Evolutionary conservation across 2,888 invertebrate genomes (phyloP).

Genomic region (Lasioglossum leucozonium): DNA sequence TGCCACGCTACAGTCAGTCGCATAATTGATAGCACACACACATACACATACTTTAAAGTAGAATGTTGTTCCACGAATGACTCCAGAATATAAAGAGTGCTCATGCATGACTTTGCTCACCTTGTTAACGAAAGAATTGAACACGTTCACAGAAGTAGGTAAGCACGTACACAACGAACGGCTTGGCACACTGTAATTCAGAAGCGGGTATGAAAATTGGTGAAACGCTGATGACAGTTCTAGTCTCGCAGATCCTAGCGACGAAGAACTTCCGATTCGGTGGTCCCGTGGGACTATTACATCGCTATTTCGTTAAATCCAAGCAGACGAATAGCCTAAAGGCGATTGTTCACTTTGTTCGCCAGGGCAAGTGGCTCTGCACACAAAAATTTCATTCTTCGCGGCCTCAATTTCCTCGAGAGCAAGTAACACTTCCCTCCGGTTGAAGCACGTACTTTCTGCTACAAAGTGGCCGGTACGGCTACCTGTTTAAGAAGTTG

Average conservation of each 20-base stretch:
- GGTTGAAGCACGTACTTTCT: slow-evolving; percentile 35
- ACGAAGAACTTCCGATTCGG: background rate
- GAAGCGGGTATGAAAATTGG: background rate
- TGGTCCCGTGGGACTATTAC: background rate
- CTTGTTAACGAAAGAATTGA: background rate
- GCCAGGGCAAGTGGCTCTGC: slow-evolving; percentile 23
- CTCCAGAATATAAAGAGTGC: background rate
- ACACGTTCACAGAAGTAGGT: background rate
- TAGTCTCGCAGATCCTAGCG: background rate
- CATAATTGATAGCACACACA: too few species aligned
- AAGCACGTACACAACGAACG: background rate
- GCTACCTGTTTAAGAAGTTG: slow-evolving; percentile 24
- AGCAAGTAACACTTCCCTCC: slow-evolving; percentile 49
- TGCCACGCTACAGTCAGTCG: too few species aligned
- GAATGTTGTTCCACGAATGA: background rate
- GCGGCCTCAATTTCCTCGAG: slow-evolving; percentile 44
- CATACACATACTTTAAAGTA: too few species aligned
- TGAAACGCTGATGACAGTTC: background rate
- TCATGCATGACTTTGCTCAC: background rate
- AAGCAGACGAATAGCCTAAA: slow-evolving; percentile 13
- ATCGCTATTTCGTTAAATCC: background rate
- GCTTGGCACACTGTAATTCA: background rate
- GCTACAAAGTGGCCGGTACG: slow-evolving; percentile 17
- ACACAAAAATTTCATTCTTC: slow-evolving; percentile 58
- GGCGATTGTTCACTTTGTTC: slow-evolving; percentile 52